Conservation (phyloP, 2,888 invertebrate species). For the Poecilobothrus nobilitatus region DNA sequence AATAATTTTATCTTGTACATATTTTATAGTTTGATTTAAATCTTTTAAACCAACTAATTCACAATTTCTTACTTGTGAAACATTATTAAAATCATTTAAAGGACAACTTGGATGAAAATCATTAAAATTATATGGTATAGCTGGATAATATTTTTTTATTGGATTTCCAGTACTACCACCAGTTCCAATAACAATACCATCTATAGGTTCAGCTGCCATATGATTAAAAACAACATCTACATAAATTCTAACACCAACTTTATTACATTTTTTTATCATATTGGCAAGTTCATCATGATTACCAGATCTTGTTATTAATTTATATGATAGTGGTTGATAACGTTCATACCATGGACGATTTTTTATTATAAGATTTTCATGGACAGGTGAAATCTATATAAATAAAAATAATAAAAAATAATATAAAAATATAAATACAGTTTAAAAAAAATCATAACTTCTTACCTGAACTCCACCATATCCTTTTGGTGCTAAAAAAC, state of each 20-base stretch:
- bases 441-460: background rate
- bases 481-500: constrained; percentile 63
- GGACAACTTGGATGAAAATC: constrained; percentile 64
- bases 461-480: constrained; percentile 64
- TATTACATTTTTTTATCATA: constrained; percentile 70
- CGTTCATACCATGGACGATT: constrained; percentile 75
- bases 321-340: constrained; percentile 75
- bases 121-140: constrained; percentile 55
- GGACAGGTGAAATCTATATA: constrained; percentile 57
- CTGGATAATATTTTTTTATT: constrained; percentile 47
- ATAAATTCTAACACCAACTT: constrained; percentile 67
- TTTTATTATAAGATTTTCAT: constrained; percentile 55
- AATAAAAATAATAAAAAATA: too few species aligned
- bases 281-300: constrained; percentile 56
- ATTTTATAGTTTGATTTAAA: constrained; percentile 55
- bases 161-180: constrained; percentile 53
- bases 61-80: constrained; percentile 60
- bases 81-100: constrained; percentile 59
- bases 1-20: constrained; percentile 33
- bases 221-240: constrained; percentile 76
- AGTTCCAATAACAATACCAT: constrained; percentile 44
- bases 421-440: background rate
- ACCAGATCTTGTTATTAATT: constrained; percentile 63
- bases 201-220: constrained; percentile 53
- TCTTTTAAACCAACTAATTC: constrained; percentile 66